Percentiles rank a stretch among this genome's conserved stretches.
Conservation (phyloP, 2,888 invertebrate genomes). For the Periphyllus acericola region DNA sequence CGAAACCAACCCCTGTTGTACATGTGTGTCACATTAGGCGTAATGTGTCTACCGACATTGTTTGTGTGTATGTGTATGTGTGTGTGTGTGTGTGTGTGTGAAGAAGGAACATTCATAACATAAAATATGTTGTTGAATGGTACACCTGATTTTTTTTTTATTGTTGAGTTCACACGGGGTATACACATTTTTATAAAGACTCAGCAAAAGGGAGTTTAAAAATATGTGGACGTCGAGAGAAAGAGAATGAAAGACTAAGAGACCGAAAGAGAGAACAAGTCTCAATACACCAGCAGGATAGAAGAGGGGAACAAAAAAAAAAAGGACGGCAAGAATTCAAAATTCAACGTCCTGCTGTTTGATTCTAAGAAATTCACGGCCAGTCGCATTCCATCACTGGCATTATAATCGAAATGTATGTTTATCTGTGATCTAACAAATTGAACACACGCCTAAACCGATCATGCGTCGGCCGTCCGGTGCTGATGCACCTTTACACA, state of each 20-base stretch:
- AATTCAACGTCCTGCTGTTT: constrained; percentile 60
- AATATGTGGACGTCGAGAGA: not conserved
- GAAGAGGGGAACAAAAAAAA: constrained; percentile 17
- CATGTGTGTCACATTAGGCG: not conserved
- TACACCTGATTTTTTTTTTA: constrained; percentile 35
- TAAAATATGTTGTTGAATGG: constrained; percentile 27
- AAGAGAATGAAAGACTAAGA: not conserved
- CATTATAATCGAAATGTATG: constrained; percentile 47
- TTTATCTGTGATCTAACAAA: constrained; percentile 47
- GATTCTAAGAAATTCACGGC: constrained; percentile 60
- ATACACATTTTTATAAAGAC: constrained; percentile 6
- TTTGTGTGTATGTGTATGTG: too few relatives aligned
- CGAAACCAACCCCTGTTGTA: not conserved
- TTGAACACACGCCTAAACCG: constrained; percentile 34
- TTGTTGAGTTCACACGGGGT: constrained; percentile 15
- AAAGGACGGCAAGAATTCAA: constrained; percentile 46
- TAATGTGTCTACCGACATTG: not conserved
- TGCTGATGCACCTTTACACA: not conserved
- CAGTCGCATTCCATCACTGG: constrained; percentile 56
- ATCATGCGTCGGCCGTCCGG: not conserved
- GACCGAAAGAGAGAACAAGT: constrained; percentile 10
- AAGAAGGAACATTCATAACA: constrained; percentile 14
- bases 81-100: not conserved
- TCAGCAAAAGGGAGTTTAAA: constrained; percentile 9
- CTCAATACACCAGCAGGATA: not conserved